These are phyloP conservation scores for Neoaliturus tenellus DNA, from an alignment of 2,888 invertebrate genomes.

Conservation along the genomic window DNA sequence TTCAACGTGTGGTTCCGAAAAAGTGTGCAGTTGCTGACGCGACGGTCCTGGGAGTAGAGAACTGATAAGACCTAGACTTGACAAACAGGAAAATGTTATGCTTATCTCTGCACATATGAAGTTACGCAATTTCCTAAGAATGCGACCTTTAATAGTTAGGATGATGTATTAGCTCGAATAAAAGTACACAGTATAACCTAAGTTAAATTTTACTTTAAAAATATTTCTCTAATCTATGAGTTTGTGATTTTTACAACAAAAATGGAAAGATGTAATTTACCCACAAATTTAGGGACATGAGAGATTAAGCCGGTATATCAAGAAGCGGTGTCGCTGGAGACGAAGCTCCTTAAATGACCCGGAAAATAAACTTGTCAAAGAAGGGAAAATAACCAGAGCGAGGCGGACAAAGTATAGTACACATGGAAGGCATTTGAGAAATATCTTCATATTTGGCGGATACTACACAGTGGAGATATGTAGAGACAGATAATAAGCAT, in stretches of 20 bases:
- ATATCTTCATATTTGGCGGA: slow-evolving; percentile 12
- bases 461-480: no score
- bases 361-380: slow-evolving; percentile 8
- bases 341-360: background rate
- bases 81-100: background rate
- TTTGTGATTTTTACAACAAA: no score
- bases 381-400: background rate
- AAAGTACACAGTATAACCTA: no score
- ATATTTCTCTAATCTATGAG: no score
- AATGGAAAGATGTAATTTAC: no score
- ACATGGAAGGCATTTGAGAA: background rate
- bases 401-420: background rate
- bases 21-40: background rate
- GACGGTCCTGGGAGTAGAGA: background rate
- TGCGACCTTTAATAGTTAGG: no score
- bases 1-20: no score
- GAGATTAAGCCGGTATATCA: background rate
- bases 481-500: no score
- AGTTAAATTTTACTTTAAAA: no score
- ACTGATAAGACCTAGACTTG: background rate
- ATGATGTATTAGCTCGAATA: no score
- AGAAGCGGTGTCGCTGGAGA: background rate
- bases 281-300: no score
- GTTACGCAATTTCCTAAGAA: background rate
- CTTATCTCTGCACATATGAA: background rate